Evolutionary conservation across 2,113 vertebrate species (phyloP).

Genomic region (Leptobrachium ailaonicum): DNA sequence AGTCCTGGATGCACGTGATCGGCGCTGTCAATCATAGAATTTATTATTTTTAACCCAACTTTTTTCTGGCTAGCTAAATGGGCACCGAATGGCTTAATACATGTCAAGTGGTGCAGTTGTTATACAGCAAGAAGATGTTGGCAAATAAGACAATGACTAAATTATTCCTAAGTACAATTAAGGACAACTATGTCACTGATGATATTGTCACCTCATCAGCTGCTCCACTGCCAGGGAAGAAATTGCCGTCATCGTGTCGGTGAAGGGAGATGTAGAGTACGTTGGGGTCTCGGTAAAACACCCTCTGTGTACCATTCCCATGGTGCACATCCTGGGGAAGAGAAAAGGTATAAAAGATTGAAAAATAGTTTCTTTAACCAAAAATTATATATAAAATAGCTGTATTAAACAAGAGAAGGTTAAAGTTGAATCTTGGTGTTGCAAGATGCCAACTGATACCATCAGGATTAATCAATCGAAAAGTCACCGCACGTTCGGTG

Average conservation of each 20-base stretch:
- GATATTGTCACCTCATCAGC: conserved; percentile 74
- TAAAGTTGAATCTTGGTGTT: too few relatives aligned
- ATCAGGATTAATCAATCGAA: too few relatives aligned
- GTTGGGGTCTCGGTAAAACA: conserved; percentile 85
- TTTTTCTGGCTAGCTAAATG: neutral
- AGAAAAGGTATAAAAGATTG: neutral
- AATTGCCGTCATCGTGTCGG: conserved; percentile 84
- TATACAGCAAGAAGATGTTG: neutral
- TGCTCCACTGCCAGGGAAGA: conserved; percentile 84
- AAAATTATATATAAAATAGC: too few relatives aligned
- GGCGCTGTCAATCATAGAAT: conserved; percentile 15
- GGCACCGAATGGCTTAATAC: neutral
- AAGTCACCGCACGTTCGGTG: too few relatives aligned
- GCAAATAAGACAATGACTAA: neutral
- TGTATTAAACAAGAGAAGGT: too few relatives aligned
- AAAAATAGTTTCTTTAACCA: too few relatives aligned
- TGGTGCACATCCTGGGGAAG: conserved; percentile 87
- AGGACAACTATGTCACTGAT: too few relatives aligned
- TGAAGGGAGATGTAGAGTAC: conserved; percentile 92
- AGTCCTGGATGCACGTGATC: conserved; percentile 34
- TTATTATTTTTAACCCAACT: conserved; percentile 1
- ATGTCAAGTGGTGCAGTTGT: conserved; percentile 34
- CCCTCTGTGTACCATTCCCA: conserved; percentile 85
- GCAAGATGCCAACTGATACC: too few relatives aligned
- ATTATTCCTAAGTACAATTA: too few relatives aligned